Conservation (phyloP, 2,888 invertebrate species). For the Oeneis ivallda region DNA sequence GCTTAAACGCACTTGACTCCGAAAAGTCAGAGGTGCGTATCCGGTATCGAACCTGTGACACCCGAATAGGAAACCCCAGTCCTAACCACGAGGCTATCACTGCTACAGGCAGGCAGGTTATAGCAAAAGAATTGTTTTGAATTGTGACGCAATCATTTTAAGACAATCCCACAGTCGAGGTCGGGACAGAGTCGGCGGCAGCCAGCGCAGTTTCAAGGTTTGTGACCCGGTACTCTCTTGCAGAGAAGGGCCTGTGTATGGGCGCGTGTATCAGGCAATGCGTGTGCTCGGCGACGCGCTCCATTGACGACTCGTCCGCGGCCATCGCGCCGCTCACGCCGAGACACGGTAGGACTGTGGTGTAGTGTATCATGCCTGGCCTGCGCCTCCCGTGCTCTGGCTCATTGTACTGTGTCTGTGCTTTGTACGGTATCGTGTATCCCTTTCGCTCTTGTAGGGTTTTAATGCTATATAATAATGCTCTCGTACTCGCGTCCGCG, state of each 20-base stretch:
- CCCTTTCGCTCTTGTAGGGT: conserved; percentile 1
- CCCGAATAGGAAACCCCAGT: no score
- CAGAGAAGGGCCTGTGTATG: conserved; percentile 76
- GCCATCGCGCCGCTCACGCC: conserved; percentile 57
- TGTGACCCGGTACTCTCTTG: conserved; percentile 51
- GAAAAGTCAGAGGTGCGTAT: no score
- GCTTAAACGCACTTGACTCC: no score
- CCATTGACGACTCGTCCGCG: conserved; percentile 68
- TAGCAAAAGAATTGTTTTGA: no score
- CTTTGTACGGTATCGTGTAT: conserved; percentile 25
- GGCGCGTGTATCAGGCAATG: conserved; percentile 78
- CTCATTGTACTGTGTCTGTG: neutral
- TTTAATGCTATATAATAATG: no score
- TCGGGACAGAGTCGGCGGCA: neutral
- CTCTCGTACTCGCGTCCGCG: no score
- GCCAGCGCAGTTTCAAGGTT: neutral
- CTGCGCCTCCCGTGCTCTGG: neutral
- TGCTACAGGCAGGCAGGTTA: no score
- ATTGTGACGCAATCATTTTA: no score
- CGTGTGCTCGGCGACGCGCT: conserved; percentile 70
- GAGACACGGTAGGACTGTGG: conserved; percentile 55
- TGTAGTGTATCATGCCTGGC: conserved; percentile 12
- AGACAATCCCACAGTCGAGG: neutral
- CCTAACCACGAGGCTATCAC: no score
- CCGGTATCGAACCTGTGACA: no score